Percentiles rank a stretch among this genome's conserved stretches.
phyloP scores from a whole-genome alignment of 2,113 vertebrate species.

The Odocoileus virginianus region DNA sequence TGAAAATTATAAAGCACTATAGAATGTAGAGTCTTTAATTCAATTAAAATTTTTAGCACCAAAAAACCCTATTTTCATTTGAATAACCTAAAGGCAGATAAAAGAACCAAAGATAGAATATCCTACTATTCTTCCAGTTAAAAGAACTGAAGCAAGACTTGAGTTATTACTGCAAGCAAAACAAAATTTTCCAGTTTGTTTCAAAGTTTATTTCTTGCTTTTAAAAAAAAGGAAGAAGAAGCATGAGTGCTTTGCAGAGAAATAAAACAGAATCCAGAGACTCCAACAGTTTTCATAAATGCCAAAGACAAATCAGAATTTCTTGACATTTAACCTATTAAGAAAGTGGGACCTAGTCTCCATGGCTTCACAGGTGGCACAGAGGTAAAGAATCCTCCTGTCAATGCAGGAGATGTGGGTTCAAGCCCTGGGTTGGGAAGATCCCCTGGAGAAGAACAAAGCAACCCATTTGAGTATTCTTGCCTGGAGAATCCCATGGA shows the following conservation, averaged over 20 bases:
- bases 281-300: not conserved
- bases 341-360: not conserved
- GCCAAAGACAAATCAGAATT: not conserved
- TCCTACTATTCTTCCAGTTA: not conserved
- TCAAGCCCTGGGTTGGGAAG: not conserved
- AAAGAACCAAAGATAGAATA: not conserved
- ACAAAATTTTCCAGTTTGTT: not conserved
- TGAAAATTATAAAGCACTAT: not conserved
- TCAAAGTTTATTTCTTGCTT: not conserved
- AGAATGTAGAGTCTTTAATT: not conserved
- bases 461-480: not conserved
- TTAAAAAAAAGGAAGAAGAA: not conserved
- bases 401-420: not conserved
- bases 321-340: not conserved
- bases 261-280: not conserved
- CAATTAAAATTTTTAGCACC: not conserved
- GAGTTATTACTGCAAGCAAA: not conserved
- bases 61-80: not conserved
- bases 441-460: not conserved
- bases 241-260: not conserved
- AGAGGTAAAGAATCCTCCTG: not conserved
- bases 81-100: not conserved
- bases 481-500: not conserved
- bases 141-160: not conserved
- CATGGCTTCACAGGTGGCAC: not conserved